Evolutionary conservation across 2,113 vertebrate genomes (phyloP).

Genomic region (Hippocampus comes): DNA sequence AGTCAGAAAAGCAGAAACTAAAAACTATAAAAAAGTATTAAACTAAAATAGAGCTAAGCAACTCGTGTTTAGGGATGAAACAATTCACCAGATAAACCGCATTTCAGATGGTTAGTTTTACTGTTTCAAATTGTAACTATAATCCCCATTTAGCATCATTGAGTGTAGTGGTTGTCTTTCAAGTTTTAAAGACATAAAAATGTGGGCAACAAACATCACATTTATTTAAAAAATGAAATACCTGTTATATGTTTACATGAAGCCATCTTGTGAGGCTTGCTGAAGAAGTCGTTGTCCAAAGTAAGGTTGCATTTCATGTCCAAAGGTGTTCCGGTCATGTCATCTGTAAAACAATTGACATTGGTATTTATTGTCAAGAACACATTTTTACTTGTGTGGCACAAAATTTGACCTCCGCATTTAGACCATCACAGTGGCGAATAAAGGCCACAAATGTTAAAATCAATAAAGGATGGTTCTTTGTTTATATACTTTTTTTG

Average conservation of each 20-base stretch:
- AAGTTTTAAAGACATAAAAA: not conserved
- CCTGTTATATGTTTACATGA: not conserved
- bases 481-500: not conserved
- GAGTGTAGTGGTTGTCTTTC: too few species aligned
- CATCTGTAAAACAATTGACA: constrained; percentile 1
- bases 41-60: too few species aligned
- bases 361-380: not conserved
- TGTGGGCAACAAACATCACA: too few species aligned
- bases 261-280: not conserved
- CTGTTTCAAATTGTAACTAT: too few species aligned
- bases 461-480: not conserved
- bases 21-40: too few species aligned
- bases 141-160: too few species aligned
- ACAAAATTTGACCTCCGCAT: not conserved
- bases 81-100: too few species aligned
- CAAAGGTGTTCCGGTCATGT: not conserved
- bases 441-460: not conserved
- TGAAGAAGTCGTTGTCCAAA: not conserved
- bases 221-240: not conserved
- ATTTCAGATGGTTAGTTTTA: too few species aligned
- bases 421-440: not conserved
- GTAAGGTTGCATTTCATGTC: not conserved
- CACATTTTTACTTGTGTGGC: not conserved
- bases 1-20: too few species aligned
- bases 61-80: too few species aligned